phyloP scores from a whole-genome alignment of 2,888 invertebrate genomes.

The Pseudoips prasinana region DNA sequence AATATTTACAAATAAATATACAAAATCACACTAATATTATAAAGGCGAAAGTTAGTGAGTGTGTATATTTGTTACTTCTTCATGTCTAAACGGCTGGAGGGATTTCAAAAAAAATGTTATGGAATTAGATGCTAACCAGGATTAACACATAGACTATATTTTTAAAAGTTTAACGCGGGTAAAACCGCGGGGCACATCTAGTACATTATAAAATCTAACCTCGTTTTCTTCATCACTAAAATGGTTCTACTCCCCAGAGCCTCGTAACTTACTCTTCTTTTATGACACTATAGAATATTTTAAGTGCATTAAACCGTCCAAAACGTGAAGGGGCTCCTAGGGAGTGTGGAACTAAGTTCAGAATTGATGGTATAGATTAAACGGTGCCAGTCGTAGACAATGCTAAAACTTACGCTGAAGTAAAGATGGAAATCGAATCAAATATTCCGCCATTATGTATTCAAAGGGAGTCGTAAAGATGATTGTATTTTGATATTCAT shows the following conservation, averaged over 20 bases:
- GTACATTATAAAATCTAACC: slow-evolving; percentile 15
- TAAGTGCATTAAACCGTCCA: slow-evolving; percentile 61
- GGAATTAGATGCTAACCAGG: too few relatives aligned
- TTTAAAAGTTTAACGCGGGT: too few relatives aligned
- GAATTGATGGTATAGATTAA: slow-evolving; percentile 48
- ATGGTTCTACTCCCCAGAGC: slow-evolving; percentile 42
- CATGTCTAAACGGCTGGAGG: too few relatives aligned
- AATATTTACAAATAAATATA: too few relatives aligned
- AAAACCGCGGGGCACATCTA: too few relatives aligned
- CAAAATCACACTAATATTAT: too few relatives aligned
- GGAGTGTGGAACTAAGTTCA: slow-evolving; percentile 9
- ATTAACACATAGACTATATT: too few relatives aligned
- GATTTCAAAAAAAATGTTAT: too few relatives aligned
- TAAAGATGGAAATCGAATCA: slow-evolving; percentile 22
- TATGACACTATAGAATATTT: slow-evolving; percentile 74
- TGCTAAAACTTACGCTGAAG: slow-evolving; percentile 11
- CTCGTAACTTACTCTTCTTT: slow-evolving; percentile 63
- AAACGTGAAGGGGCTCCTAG: slow-evolving; percentile 27
- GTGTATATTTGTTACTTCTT: too few relatives aligned
- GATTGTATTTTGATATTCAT: slow-evolving; percentile 11
- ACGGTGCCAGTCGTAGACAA: slow-evolving; percentile 26
- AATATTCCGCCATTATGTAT: slow-evolving; percentile 18
- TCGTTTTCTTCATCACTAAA: slow-evolving; percentile 28
- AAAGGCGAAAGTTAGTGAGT: too few relatives aligned
- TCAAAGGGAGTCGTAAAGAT: slow-evolving; percentile 4